phyloP scores from a whole-genome alignment of 2,888 invertebrate genomes.

The Ophioninae sp. region DNA sequence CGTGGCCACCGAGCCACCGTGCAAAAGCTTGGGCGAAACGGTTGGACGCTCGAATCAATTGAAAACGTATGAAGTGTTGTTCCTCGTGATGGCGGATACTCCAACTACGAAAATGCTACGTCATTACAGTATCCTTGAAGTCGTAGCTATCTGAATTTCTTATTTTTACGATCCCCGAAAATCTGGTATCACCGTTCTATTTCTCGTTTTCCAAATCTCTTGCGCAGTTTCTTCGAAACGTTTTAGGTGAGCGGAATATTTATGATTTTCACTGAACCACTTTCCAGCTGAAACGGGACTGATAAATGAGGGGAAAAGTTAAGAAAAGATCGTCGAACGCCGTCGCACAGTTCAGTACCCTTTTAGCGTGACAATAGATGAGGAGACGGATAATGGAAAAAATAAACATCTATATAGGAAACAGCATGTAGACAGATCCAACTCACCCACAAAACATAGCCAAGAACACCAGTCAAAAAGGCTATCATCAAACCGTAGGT shows the following conservation, averaged over 20 bases:
- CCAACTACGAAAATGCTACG: not conserved
- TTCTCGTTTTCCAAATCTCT: not conserved
- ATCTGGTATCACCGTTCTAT: not conserved
- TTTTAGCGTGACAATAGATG: not conserved
- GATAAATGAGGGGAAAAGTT: not conserved
- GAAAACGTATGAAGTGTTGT: not conserved
- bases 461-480: slow-evolving; percentile 76
- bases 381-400: not conserved
- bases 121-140: not conserved
- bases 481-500: slow-evolving; percentile 78
- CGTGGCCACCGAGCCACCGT: slow-evolving; percentile 4
- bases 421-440: not conserved
- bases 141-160: not conserved
- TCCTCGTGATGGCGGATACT: not conserved
- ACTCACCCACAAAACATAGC: slow-evolving; percentile 79
- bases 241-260: not conserved
- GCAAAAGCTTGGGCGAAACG: slow-evolving; percentile 14
- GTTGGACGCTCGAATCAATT: not conserved
- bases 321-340: not conserved
- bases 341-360: not conserved
- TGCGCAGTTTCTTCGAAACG: not conserved
- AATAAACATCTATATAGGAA: slow-evolving; percentile 3
- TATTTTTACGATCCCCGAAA: not conserved
- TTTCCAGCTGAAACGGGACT: not conserved
- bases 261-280: not conserved